Evolutionary conservation across 2,888 invertebrate genomes (phyloP), one percentile per base, ranked within the genome.

Genomic region (Sceliomorpha sp.): DNA sequence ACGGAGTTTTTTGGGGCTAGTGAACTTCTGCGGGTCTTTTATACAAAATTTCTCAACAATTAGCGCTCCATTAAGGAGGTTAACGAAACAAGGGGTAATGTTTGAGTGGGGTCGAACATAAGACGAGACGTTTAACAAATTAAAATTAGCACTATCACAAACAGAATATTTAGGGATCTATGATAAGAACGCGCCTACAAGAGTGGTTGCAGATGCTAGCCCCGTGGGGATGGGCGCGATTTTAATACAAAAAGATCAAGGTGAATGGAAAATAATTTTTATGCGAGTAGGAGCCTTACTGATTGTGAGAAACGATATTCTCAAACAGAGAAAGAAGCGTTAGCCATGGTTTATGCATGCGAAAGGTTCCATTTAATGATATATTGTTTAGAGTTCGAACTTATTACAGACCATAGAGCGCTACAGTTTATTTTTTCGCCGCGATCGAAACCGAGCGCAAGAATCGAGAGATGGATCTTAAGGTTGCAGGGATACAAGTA

Each of bases 281-380:
- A 42, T 44, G 73, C 51, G 2, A 70, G 50, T 29, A 63, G 36
- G 20, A 62, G 55, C 4, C 36, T 70, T 5, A 27, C 62, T 17
- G 39, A 51, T 5, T 34, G 40, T 8, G 58, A 71, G 37, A 44
- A 26, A 9, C 12, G 56, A 24, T 68, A 83, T 64, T 86, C 77
- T 2, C 81, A 82, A 56, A 75, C 80, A 17, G 74, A 83, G 68
- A 80, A 80, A 59, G 76, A 83, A 75, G 84, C 82, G 1, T 70
- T 87, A 2, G 79, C 81, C 8, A 58, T 87, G 2, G 73, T 87
- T 13, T 84, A 79, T 74, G 86, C 83, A 1, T 78, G 87, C 2
- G 81, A 85, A 48, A 76, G 79, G 48, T 89, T 89, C 68, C 80
- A 87, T 48, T 73, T 80, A 12, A 89, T 84, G 60, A 32, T 89